Base-by-base conservation (phyloP, 2,888 invertebrate genomes). In the Dynastes tityus region DNA sequence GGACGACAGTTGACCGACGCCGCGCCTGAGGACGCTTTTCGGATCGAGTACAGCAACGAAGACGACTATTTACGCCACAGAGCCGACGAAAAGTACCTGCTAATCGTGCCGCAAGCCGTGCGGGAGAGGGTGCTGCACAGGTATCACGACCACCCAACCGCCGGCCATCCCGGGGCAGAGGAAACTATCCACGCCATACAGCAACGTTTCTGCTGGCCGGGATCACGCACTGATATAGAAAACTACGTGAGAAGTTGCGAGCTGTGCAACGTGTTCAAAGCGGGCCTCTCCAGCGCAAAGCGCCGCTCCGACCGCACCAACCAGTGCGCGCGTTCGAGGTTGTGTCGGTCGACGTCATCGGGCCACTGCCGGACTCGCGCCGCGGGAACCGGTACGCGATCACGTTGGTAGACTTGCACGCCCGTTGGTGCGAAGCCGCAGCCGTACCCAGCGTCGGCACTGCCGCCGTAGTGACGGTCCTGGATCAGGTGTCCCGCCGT, bases 131-230 rank as follows among this genome's bases (percentile, higher is more conserved):
- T 78, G 1, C n/a, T 76, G 9, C 13, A 64, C 40, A n/a, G 45
- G 3, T 77, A 77, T 51, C 79, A 79, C 63, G 76, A 76, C 64
- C 8, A 29, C 37, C 32, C 70, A 3, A 64, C 58, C 2, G 73
- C 77, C 51, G 78, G 77, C n/a, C 80, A 79, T 61, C 79, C 78
- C 11, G 77, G 80, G 4, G 40, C 64, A 22, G 80, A 80, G 4
- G 78, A 80, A 55, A 80, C 78, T 9, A 29, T 49, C 13, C n/a
- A 73, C 6, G 70, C 70, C 63, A 76, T 80, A 53, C 2, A 5
- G 8, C 49, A 58, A 0, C 55, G 29, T 13, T 80, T 67, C 76
- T 55, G 45, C 70, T 78, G 76, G 68, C 77, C 64, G 37, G 11
- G 77, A 61, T 0, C 13, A 1, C 49, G 49, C 1, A 49, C 1